Base-by-base conservation (phyloP, 2,113 vertebrate species). In the Hypanus sabinus region DNA sequence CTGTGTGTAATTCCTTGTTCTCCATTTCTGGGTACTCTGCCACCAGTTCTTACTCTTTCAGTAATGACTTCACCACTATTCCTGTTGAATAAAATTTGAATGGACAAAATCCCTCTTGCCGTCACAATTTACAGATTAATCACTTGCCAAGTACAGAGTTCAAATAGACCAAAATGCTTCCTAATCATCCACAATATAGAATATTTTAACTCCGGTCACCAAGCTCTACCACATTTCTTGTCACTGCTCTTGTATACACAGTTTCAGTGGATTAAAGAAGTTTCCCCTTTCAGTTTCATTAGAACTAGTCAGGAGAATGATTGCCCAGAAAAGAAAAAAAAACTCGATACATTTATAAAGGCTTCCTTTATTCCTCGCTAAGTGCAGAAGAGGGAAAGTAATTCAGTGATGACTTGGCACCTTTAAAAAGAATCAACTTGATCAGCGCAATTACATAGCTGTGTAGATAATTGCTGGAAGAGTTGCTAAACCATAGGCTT, bases 371-470 rank as follows among this genome's bases (percentile, higher is more conserved):
- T 62, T 88, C 30, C 83, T 88, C 57, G 1, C 30, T 60, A 57
- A n/a, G 46, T 62, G 83, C 30, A 27, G 83, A n/a, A 12, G 57
- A 65, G 83, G 30, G 30, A 18, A 90, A 68, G 30, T 90, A 68
- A 68, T 90, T 33, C 60, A 33, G 60, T 65, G 60, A 90, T 68
- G 85, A 33, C 60, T 62, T 65, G 60, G 60, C 85, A 90, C 30
- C 62, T 90, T 90, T 90, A 90, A 90, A 90, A 90, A 65, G 55
- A 90, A 90, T 90, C 57, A 33, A 90, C 60, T 90, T 68, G 30
- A 65, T 90, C 85, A 90, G 60, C n/a, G 18, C 85, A 90, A 90
- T 90, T 90, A 90, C 85, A 65, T 90, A 62, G 14, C 85, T 90
- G 60, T 18, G 60, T 90, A 36, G 30, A 36, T 90, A 90, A 90